These are phyloP conservation scores for Callipepla squamata DNA, from an alignment of 2,113 vertebrate genomes.

Conservation along the genomic window DNA sequence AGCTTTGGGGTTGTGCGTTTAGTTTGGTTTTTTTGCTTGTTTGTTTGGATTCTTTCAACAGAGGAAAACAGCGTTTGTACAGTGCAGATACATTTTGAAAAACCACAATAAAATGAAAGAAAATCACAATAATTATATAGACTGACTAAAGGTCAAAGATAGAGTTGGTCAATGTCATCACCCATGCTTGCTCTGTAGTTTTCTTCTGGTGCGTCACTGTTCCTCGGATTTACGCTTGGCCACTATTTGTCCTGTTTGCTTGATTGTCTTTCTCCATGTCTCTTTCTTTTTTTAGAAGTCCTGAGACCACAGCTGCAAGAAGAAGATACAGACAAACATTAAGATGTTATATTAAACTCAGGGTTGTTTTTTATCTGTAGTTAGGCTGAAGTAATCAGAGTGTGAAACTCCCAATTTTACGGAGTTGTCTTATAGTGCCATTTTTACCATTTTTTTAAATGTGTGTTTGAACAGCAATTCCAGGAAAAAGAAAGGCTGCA, in stretches of 20 bases:
- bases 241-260: neutral
- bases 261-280: neutral
- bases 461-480: neutral
- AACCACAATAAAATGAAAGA: constrained; percentile 54
- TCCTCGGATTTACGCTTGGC: neutral
- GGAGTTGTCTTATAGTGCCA: neutral
- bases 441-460: neutral
- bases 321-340: neutral
- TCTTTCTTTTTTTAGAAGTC: neutral
- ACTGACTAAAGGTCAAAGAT: constrained; percentile 38
- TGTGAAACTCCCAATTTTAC: neutral
- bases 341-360: neutral
- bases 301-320: neutral
- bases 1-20: constrained; percentile 21
- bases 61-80: constrained; percentile 10
- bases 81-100: constrained; percentile 43
- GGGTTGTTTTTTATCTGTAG: neutral
- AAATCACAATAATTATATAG: constrained; percentile 69
- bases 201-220: neutral
- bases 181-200: constrained; percentile 24
- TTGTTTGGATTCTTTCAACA: constrained; percentile 45
- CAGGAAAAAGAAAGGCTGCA: neutral
- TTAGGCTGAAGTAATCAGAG: neutral
- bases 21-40: constrained; percentile 14
- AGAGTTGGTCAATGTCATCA: neutral